phyloP scores from a whole-genome alignment of 2,797 vertebrate genomes.

The Urosaurus nigricauda region DNA sequence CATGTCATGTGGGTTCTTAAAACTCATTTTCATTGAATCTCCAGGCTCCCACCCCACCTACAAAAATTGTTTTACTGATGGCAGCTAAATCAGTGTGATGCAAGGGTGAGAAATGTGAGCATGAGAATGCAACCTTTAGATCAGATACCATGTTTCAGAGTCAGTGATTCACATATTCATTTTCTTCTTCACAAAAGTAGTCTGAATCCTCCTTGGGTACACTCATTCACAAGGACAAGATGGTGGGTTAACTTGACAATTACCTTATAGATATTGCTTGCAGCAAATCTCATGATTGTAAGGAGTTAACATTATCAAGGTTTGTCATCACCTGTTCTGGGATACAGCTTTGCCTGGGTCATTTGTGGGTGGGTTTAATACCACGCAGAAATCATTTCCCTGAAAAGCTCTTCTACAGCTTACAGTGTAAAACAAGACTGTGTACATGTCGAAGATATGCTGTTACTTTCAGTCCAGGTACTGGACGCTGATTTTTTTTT shows the following conservation, averaged over 20 bases:
- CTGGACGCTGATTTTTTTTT: neutral
- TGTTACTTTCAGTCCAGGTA: neutral
- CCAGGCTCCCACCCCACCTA: neutral
- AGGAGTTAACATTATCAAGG: neutral
- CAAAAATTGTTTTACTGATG: neutral
- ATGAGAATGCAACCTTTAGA: neutral
- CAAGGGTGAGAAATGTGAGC: neutral
- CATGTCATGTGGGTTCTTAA: neutral
- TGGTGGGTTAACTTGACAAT: neutral
- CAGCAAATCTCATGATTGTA: constrained; percentile 9
- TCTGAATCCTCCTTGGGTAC: neutral
- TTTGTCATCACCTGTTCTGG: neutral
- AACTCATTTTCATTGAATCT: neutral
- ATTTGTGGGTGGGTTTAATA: neutral
- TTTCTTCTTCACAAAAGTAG: neutral
- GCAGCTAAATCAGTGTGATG: neutral
- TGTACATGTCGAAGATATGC: neutral
- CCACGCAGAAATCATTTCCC: neutral
- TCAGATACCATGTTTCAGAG: neutral
- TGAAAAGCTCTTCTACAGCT: neutral
- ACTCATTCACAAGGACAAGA: neutral
- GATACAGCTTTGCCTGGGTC: neutral
- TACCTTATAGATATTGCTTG: neutral
- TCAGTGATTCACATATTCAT: neutral
- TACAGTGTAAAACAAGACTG: neutral